A percentile compares a stretch with the other conserved stretches of the same genome.
Conservation (phyloP, 2,888 invertebrate species). For the Melinaea menophilus region DNA sequence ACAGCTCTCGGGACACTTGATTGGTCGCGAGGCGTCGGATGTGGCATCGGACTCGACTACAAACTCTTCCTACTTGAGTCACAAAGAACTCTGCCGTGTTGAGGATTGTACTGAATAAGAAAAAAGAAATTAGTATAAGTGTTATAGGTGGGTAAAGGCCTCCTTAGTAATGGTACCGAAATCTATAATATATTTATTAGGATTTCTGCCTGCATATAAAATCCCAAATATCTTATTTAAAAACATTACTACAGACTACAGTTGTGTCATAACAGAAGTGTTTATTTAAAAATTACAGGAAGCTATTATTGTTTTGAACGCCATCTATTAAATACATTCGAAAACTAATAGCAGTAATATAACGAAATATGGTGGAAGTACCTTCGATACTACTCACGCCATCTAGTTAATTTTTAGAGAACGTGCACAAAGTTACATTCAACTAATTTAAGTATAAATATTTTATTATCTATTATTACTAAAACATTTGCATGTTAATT, state of each 20-base stretch:
- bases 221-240: no score
- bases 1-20: conserved; percentile 46
- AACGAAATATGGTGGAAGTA: neutral
- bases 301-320: conserved; percentile 12
- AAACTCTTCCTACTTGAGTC: conserved; percentile 37
- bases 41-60: conserved; percentile 34
- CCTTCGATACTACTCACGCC: neutral
- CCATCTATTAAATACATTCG: conserved; percentile 23
- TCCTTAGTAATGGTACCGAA: no score
- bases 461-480: no score
- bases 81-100: conserved; percentile 42
- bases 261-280: no score
- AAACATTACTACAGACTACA: no score
- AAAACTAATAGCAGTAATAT: neutral
- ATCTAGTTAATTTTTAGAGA: neutral
- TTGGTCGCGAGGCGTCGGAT: conserved; percentile 42
- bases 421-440: neutral
- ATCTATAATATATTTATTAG: no score
- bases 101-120: conserved; percentile 43
- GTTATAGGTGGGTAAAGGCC: no score
- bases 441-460: no score
- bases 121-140: neutral
- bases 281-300: neutral
- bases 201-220: no score
- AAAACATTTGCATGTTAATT: no score